phyloP scores from a whole-genome alignment of 2,113 vertebrate genomes.

The Paradisaea rubra region DNA sequence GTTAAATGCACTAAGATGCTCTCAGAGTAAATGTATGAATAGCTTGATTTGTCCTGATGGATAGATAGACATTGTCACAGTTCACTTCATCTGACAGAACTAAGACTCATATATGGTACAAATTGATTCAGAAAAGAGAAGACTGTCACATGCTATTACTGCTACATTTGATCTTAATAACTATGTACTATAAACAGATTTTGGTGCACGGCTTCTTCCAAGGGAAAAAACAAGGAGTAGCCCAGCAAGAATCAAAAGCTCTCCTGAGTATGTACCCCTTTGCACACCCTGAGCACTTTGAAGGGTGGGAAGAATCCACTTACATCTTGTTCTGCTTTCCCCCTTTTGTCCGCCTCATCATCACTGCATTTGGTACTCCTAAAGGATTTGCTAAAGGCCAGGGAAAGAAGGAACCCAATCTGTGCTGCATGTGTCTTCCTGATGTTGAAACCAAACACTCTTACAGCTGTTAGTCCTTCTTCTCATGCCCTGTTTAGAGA shows the following conservation, averaged over 20 bases:
- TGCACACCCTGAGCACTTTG: background rate
- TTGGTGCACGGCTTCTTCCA: background rate
- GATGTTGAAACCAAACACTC: background rate
- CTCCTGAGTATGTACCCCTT: background rate
- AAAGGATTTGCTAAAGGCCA: background rate
- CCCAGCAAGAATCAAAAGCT: background rate
- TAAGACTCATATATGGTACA: background rate
- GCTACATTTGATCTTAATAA: conserved; percentile 31
- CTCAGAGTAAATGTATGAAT: background rate
- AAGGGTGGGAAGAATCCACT: background rate
- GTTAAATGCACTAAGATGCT: background rate
- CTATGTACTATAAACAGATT: conserved; percentile 33
- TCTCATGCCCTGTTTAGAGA: background rate
- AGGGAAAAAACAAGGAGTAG: background rate
- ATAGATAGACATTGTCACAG: conserved; percentile 33
- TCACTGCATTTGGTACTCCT: background rate
- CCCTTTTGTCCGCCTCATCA: background rate
- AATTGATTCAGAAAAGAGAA: conserved; percentile 42
- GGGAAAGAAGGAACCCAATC: background rate
- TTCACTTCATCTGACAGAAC: conserved; percentile 48
- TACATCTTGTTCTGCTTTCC: background rate
- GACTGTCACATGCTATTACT: conserved; percentile 16
- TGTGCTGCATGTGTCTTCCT: background rate
- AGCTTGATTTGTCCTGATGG: conserved; percentile 37
- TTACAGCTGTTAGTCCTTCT: background rate